Evolutionary conservation across 2,113 vertebrate genomes (phyloP).

Genomic region (Hassar affinis): DNA sequence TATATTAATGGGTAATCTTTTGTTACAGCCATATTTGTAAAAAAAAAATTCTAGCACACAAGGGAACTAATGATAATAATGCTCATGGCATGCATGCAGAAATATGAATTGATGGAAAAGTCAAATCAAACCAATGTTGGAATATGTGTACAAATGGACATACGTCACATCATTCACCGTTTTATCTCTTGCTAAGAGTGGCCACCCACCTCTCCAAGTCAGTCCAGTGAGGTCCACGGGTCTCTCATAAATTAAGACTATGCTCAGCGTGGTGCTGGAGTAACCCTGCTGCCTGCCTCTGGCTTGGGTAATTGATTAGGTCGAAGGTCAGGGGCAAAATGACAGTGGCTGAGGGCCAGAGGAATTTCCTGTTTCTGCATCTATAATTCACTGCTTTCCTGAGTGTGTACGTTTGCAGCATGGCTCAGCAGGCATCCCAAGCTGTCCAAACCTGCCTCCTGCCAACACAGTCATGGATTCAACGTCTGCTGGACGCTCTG

Average conservation of each 20-base stretch:
- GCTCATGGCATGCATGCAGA: background rate
- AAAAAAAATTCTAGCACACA: slow-evolving; percentile 33
- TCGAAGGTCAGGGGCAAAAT: slow-evolving; percentile 69
- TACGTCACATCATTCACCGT: slow-evolving; percentile 30
- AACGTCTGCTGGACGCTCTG: slow-evolving; percentile 65
- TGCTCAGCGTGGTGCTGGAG: slow-evolving; percentile 58
- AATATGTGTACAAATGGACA: slow-evolving; percentile 57
- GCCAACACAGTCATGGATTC: slow-evolving; percentile 62
- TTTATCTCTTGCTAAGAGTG: slow-evolving; percentile 39
- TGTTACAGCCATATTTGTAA: slow-evolving; percentile 15
- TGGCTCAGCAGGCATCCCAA: slow-evolving; percentile 50
- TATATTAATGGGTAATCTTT: slow-evolving; percentile 36
- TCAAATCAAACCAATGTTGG: background rate
- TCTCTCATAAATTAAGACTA: slow-evolving; percentile 59
- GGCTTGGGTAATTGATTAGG: slow-evolving; percentile 75
- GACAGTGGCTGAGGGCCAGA: slow-evolving; percentile 64
- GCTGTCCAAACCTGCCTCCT: slow-evolving; percentile 63
- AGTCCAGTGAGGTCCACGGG: slow-evolving; percentile 51
- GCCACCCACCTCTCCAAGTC: slow-evolving; percentile 61
- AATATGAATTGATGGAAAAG: background rate
- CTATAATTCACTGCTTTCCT: slow-evolving; percentile 76
- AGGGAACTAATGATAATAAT: slow-evolving; percentile 12
- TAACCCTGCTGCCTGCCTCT: slow-evolving; percentile 65
- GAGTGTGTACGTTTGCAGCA: slow-evolving; percentile 39
- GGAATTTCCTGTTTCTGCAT: slow-evolving; percentile 79